These are phyloP conservation scores for Stegophylla sp. DNA, from an alignment of 2,888 invertebrate species.

Conservation along the genomic window DNA sequence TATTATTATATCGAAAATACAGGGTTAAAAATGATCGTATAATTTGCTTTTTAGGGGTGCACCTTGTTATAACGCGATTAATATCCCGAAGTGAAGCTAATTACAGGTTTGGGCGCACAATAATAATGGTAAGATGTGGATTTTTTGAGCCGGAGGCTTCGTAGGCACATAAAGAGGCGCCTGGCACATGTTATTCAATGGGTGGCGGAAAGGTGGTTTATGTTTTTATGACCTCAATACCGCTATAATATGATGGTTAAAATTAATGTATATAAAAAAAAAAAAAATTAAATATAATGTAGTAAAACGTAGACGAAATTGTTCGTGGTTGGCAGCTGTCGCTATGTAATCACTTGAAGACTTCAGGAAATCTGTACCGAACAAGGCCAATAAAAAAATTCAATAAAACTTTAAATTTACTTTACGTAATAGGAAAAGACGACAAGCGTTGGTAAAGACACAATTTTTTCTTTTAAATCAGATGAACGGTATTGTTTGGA, in stretches of 20 bases:
- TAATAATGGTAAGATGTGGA: conserved; percentile 53
- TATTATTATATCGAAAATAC: conserved; percentile 19
- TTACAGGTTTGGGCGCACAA: conserved; percentile 38
- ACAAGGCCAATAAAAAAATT: not conserved
- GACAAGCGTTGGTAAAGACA: not conserved
- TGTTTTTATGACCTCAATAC: conserved; percentile 52
- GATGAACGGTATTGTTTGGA: conserved; percentile 10
- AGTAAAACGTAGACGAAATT: conserved; percentile 51
- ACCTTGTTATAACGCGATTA: conserved; percentile 58
- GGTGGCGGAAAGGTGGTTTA: conserved; percentile 57
- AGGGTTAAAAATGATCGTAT: conserved; percentile 42
- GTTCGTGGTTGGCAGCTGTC: conserved; percentile 48
- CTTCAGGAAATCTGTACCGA: conserved; percentile 14
- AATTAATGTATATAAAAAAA: conserved; percentile 38
- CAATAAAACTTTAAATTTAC: conserved; percentile 11
- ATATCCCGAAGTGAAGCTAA: conserved; percentile 44
- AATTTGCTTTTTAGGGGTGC: conserved; percentile 24
- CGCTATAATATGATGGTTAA: conserved; percentile 31
- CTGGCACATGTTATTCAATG: conserved; percentile 45
- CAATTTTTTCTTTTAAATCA: conserved; percentile 12
- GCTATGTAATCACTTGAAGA: conserved; percentile 23
- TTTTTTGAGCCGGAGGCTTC: conserved; percentile 39
- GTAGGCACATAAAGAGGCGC: conserved; percentile 45
- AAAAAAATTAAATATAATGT: conserved; percentile 16
- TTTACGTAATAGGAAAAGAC: not conserved